Evolutionary conservation across 2,888 invertebrate genomes (phyloP), one percentile per base, ranked within the genome.

Genomic region (Meiosimyza platycephala): DNA sequence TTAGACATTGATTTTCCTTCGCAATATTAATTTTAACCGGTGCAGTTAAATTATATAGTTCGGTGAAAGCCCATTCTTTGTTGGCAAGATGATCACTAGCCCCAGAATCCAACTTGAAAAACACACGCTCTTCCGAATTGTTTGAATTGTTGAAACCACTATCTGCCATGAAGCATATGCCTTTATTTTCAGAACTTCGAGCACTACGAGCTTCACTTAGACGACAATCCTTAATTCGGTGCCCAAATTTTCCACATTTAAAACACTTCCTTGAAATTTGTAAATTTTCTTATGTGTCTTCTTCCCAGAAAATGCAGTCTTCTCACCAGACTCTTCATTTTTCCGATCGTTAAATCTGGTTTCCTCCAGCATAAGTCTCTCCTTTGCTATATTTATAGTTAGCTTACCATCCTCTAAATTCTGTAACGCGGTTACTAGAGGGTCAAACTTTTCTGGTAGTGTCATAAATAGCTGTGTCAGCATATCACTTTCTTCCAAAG

Each of bases 361-460:
- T 52, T 52, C 52, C 3, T 52, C 52, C 0, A n/a, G 15, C 15
- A 52, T 52, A 3, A 52, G 52, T 3, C 52, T 15, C n/a, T n/a
- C 52, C 52, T 52, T 52, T 52, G 52, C 52, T 3, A n/a, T 52
- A 4, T 52, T 52, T 3, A n/a, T n/a, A n/a, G 15, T n/a, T 52
- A 52, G n/a, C 3, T 52, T 52, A 52, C 28, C 55, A 55, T 67
- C 48, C 1, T n/a, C 40, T 5, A 67, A 13, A 67, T 67, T 67
- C 50, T 67, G 33, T 9, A 67, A 6, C 3, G 57, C 67, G 3
- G 66, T 66, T 18, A 72, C 62, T 28, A 68, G 50, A 33, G 72
- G 63, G 50, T 72, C 62, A 54, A 72, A 72, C n/a, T 63, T 68
- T 15, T 68, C 72, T 13, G 72, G 64, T 59, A 68, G 54, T 7